phyloP scores from a whole-genome alignment of 2,888 invertebrate species.

The Diaperis boleti region DNA sequence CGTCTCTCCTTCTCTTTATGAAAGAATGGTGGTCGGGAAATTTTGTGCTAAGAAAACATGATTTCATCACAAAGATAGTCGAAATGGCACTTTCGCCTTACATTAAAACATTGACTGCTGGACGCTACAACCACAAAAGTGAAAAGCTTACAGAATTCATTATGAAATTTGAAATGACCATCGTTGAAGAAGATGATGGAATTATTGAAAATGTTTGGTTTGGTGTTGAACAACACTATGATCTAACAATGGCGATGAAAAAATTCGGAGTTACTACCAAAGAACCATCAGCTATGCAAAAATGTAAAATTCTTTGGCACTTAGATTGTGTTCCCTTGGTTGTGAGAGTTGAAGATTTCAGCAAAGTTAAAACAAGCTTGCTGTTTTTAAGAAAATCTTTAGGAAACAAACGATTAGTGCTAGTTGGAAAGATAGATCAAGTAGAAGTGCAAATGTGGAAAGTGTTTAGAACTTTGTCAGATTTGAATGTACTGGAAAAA shows the following conservation, averaged over 20 bases:
- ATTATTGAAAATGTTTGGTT: neutral
- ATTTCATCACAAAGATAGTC: neutral
- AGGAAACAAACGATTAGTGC: neutral
- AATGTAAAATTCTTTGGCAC: neutral
- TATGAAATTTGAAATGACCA: neutral
- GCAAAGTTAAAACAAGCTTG: neutral
- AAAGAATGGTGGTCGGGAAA: neutral
- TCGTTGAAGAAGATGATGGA: neutral
- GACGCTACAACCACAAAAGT: neutral
- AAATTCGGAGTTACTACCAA: neutral
- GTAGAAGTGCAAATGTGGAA: neutral
- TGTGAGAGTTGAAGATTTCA: neutral
- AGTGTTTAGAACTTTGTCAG: neutral
- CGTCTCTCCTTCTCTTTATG: neutral
- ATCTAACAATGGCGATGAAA: neutral
- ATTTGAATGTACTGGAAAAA: too few species aligned
- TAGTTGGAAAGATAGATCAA: neutral
- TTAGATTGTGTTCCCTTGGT: neutral
- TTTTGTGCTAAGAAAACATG: neutral
- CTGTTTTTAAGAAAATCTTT: neutral
- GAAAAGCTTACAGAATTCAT: neutral
- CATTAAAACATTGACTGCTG: neutral
- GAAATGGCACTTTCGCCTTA: neutral
- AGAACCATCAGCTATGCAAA: neutral
- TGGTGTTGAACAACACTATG: neutral